Evolutionary conservation across 2,888 invertebrate genomes (phyloP).

Genomic region (Phortica okadai): DNA sequence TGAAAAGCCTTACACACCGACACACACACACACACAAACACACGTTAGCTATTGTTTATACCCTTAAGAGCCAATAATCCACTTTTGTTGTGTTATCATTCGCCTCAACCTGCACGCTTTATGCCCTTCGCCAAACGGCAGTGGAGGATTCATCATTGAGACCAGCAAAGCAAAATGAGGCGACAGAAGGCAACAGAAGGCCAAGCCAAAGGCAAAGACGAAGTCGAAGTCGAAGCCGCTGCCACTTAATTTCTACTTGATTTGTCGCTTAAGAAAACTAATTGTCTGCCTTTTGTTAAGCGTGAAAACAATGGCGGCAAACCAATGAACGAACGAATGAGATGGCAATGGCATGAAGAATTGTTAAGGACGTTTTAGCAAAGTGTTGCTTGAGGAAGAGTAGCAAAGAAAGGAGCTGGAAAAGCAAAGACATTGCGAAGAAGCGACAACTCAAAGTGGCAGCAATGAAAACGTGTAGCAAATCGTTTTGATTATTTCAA

Average conservation of each 20-base stretch:
- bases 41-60: constrained; percentile 59
- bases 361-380: background rate
- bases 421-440: constrained; percentile 40
- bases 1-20: constrained; percentile 6
- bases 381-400: constrained; percentile 25
- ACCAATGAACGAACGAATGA: constrained; percentile 38
- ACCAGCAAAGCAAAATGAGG: background rate
- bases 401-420: constrained; percentile 27
- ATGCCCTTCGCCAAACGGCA: background rate
- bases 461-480: constrained; percentile 15
- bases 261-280: constrained; percentile 72
- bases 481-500: background rate
- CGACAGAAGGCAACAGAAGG: background rate
- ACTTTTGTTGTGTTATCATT: constrained; percentile 68
- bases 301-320: constrained; percentile 67
- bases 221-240: constrained; percentile 41
- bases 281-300: constrained; percentile 72
- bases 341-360: background rate
- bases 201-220: background rate
- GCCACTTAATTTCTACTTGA: constrained; percentile 69
- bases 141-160: background rate
- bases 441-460: constrained; percentile 43
- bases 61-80: constrained; percentile 69
- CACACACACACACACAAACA: constrained; percentile 34
- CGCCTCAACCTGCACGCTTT: constrained; percentile 36